These are phyloP conservation scores for Anneissia japonica DNA, from an alignment of 35 echinoderm and acorn worm genomes.

Conservation along the genomic window DNA sequence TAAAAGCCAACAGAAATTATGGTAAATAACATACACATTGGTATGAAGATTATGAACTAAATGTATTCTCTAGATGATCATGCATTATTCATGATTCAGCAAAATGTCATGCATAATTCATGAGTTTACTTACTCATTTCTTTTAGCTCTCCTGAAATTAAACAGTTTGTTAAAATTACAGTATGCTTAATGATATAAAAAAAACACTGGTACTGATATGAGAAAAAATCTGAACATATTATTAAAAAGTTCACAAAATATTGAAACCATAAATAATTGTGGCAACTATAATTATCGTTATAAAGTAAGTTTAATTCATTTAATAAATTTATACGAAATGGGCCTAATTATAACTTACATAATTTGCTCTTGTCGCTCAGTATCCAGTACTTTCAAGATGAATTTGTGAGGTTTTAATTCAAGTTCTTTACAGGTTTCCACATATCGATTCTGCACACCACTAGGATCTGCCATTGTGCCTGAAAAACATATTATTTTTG, in stretches of 20 bases:
- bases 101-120: not conserved
- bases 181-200: too few species aligned
- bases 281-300: too few species aligned
- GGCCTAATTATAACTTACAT: conserved; percentile 52
- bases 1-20: too few species aligned
- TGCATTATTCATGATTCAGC: not conserved
- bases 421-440: conserved; percentile 84
- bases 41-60: too few species aligned
- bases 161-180: too few species aligned
- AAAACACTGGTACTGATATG: not conserved
- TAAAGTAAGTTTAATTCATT: too few species aligned
- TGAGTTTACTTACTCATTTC: not conserved
- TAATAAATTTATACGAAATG: too few species aligned
- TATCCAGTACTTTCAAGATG: conserved; percentile 91
- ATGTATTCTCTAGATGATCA: not conserved
- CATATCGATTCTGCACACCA: conserved; percentile 70
- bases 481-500: not conserved
- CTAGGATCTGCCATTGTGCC: conserved; percentile 70
- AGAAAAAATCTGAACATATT: not conserved
- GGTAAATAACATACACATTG: too few species aligned
- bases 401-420: conserved; percentile 73
- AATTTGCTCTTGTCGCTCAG: conserved; percentile 87
- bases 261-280: not conserved
- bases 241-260: not conserved
- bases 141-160: not conserved